These are phyloP conservation scores for Notothenia coriiceps DNA, from an alignment of 2,113 vertebrate species.

Conservation along the genomic window DNA sequence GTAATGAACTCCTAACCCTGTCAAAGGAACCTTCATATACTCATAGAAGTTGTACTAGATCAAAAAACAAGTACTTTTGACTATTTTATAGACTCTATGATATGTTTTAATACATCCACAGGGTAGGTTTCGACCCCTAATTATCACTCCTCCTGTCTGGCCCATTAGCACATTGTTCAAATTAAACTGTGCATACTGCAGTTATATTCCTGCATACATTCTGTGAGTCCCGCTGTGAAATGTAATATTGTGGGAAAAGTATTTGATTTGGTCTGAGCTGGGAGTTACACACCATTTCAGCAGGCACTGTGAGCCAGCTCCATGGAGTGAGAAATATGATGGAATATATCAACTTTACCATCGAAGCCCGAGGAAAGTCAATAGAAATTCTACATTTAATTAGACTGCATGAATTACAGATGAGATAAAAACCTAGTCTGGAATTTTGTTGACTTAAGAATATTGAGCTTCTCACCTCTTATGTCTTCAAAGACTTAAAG, in stretches of 20 bases:
- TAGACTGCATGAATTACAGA: conserved; percentile 74
- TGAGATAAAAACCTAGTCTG: conserved; percentile 66
- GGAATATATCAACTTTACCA: conserved; percentile 68
- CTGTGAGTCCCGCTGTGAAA: conserved; percentile 49
- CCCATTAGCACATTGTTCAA: conserved; percentile 51
- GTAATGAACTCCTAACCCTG: neutral
- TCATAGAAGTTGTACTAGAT: conserved; percentile 27
- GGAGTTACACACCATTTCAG: conserved; percentile 52
- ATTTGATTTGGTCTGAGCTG: conserved; percentile 59
- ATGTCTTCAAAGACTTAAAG: conserved; percentile 33
- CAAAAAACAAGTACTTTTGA: neutral
- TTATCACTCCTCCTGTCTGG: conserved; percentile 43
- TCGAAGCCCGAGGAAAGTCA: conserved; percentile 72
- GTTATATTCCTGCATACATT: conserved; percentile 47
- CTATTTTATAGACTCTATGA: conserved; percentile 27
- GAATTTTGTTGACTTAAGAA: conserved; percentile 51
- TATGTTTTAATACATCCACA: conserved; percentile 19
- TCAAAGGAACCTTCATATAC: neutral
- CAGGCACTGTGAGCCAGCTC: conserved; percentile 42
- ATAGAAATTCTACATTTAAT: conserved; percentile 78
- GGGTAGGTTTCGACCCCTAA: conserved; percentile 41
- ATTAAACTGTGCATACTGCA: conserved; percentile 44
- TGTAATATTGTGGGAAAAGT: conserved; percentile 56
- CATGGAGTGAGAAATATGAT: conserved; percentile 63
- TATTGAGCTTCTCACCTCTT: conserved; percentile 51